Evolutionary conservation across 2,888 invertebrate species (phyloP), one percentile per base, ranked within the genome.

Genomic region (Agrochola lota): DNA sequence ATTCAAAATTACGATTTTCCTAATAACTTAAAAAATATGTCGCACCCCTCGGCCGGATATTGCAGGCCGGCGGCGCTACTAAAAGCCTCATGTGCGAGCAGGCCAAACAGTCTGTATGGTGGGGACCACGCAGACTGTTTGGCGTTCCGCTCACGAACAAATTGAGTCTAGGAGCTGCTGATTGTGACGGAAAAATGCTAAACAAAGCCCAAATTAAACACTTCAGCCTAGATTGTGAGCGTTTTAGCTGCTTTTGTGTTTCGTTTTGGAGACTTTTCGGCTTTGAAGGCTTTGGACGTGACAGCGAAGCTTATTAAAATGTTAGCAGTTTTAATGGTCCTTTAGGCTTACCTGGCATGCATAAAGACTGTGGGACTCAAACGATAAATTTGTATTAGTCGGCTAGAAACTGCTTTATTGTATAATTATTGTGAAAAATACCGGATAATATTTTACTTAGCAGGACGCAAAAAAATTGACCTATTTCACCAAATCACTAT

Each of bases 121-220:
- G 43, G 43, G 43, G 9, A 43, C 59, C 59, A 23, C 43, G 77
- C 78, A 46, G 74, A 69, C 74, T 85, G 86, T 86, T 89, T 90
- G 84, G 77, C 68, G 83, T 82, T 73, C 87, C 86, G 89, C 91
- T 91, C 88, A 88, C 87, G 78, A 84, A 77, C 62, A 87, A 88
- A 90, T 90, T 87, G 88, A 90, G 89, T 89, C 88, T 88, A 88
- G 87, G 83, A 81, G 75, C 80, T 78, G 49, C 83, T 85, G 89
- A 85, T 89, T 87, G 86, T 89, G 74, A 84, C 64, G 83, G 72
- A 85, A 90, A 90, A 90, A 91, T 90, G 91, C 88, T 88, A 90
- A 91, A 84, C 87, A 87, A 87, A 69, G 80, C 79, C 82, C 78
- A 86, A 88, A 88, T 89, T 89, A 89, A 88, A 87, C 82, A 83